Conservation (phyloP, 2,113 vertebrate species). For the Gymnobelideus leadbeateri region DNA sequence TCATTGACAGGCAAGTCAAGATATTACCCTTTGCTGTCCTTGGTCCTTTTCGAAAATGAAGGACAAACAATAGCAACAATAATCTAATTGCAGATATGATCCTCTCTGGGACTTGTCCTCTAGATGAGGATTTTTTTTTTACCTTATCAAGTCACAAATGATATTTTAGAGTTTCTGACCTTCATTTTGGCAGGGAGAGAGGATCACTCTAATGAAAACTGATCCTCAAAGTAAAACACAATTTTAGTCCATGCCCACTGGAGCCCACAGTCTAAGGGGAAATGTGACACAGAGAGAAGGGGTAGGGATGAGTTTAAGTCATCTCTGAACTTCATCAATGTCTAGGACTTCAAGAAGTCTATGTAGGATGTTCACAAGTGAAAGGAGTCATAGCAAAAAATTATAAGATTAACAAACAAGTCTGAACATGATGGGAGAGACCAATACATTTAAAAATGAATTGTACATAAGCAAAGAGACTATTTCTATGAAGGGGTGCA, state of each 20-base stretch:
- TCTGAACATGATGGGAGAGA: background rate
- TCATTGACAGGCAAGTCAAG: no score
- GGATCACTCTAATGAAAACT: background rate
- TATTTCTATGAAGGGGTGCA: background rate
- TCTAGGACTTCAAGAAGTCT: background rate
- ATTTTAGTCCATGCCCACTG: fast-evolving
- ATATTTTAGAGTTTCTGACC: background rate
- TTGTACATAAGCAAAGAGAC: constrained; percentile 35
- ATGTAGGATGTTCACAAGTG: background rate
- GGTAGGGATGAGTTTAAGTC: background rate
- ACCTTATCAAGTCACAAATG: background rate
- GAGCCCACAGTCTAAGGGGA: background rate
- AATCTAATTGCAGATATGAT: background rate
- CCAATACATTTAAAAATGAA: constrained; percentile 34
- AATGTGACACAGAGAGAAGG: background rate
- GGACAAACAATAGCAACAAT: background rate
- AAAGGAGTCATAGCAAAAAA: background rate
- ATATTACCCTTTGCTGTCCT: no score
- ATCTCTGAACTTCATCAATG: background rate
- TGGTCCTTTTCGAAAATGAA: no score
- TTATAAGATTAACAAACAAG: background rate
- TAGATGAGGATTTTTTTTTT: background rate
- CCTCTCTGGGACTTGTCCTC: background rate
- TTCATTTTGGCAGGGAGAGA: background rate
- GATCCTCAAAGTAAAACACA: background rate